Evolutionary conservation across 37 sponge, comb jelly and placozoan genomes (phyloP).

Genomic region (Corticium candelabrum): DNA sequence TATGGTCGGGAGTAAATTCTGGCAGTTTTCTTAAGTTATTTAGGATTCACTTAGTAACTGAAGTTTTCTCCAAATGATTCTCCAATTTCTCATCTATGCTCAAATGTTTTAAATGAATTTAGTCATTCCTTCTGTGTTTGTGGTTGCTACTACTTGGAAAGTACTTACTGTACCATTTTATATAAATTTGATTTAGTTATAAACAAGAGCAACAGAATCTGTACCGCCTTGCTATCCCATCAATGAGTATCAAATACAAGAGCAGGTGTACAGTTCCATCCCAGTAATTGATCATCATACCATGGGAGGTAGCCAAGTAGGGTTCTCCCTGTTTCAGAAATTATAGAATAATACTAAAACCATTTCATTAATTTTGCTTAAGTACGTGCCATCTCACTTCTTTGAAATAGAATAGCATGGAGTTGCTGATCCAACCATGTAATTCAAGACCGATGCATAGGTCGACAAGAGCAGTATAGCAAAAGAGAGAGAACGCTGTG

Average conservation of each 20-base stretch:
- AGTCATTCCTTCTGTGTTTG: no score
- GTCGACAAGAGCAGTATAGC: neutral
- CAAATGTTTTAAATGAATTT: no score
- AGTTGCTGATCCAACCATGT: neutral
- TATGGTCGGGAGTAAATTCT: no score
- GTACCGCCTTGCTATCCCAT: conserved; percentile 11
- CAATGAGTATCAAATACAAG: conserved; percentile 2
- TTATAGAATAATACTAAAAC: neutral
- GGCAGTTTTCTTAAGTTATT: no score
- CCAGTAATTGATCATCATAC: conserved; percentile 13
- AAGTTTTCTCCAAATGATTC: no score
- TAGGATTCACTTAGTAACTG: no score
- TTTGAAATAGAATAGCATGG: conserved; percentile 9
- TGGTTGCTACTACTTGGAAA: no score
- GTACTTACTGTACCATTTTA: no score
- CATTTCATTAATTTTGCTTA: neutral
- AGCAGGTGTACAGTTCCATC: conserved; percentile 10
- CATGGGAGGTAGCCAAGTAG: neutral
- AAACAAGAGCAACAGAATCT: conserved; percentile 42
- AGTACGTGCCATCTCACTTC: neutral
- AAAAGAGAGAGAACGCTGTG: neutral
- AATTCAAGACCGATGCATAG: conserved; percentile 7
- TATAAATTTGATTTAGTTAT: conserved; percentile 65
- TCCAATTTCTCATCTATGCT: no score
- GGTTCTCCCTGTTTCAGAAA: conserved; percentile 3